Evolutionary conservation across 2,113 vertebrate genomes (phyloP), one percentile per base, ranked within the genome.

Genomic region (Serranochromis macrocephalus): DNA sequence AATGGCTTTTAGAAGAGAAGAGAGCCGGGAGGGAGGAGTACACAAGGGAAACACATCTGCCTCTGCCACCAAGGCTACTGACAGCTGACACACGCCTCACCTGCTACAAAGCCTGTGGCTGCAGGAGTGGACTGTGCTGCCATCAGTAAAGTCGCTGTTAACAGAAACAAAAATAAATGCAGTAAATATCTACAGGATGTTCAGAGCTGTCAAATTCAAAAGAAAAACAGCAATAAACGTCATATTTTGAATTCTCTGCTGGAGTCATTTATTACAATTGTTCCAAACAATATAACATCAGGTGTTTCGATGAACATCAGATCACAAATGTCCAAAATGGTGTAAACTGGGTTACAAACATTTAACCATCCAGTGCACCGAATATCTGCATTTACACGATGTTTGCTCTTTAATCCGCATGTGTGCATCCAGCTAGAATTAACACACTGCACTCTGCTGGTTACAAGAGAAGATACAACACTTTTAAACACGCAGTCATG

Each of bases 361-460:
- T 58, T 58, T 58, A 0, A 81, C 14, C 6, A 81, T 19, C 42
- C 54, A n/a, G 54, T 61, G 16, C 38, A 57, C 40, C 1, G 29
- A 36, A 5, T 16, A 7, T 66, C 47, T 40, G 11, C 16, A 11
- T 1, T 63, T 21, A 66, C 33, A 66, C 6, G 0, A 47, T 81
- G 12, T 29, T 58, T 33, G 3, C 9, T 29, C 21, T 75, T 49
- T 24, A 79, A 47, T 78, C 38, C 2, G 14, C 21, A 14, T 42
- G 7, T 17, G 10, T 49, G 10, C 31, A 19, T 57, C 16, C 17
- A 26, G 9, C 40, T 31, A 47, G 3, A 21, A n/a, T 81, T 7
- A 51, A 24, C 12, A 88, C 58, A 85, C 86, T 94, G 94, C 92
- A 8, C 93, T 87, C 93, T 82, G 47, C 80, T 94, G 94, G 90